Percentiles rank a stretch among this genome's conserved stretches.
Evolutionary conservation across 2,888 invertebrate genomes (phyloP).

Genomic region (Petrophora chlorosata): DNA sequence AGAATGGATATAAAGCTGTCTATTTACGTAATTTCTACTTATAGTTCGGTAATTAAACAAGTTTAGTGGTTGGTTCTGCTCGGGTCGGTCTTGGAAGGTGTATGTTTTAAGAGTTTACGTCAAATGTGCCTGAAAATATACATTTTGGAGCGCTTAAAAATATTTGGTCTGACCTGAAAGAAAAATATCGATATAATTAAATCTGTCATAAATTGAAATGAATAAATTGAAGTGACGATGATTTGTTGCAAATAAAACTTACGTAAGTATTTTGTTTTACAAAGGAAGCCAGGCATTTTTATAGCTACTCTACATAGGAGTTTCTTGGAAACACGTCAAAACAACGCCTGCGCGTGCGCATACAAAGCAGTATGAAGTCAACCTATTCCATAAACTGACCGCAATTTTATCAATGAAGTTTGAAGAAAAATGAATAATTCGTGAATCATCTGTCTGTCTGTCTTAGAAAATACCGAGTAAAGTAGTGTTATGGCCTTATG

Average conservation of each 20-base stretch:
- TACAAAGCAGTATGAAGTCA: conserved; percentile 11
- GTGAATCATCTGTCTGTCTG: conserved; percentile 36
- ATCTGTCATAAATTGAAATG: too few species aligned
- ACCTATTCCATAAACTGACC: conserved; percentile 4
- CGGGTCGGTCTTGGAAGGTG: conserved; percentile 28
- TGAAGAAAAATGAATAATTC: conserved; percentile 37
- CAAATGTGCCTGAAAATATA: conserved; percentile 24
- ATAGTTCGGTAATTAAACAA: conserved; percentile 52
- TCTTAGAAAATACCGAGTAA: conserved; percentile 9
- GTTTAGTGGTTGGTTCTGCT: conserved; percentile 37
- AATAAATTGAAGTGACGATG: too few species aligned
- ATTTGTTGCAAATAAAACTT: too few species aligned
- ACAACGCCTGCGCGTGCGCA: conserved; percentile 6
- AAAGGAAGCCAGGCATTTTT: too few species aligned
- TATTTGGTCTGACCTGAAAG: conserved; percentile 15
- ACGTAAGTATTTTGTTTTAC: too few species aligned
- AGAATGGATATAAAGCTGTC: conserved; percentile 47
- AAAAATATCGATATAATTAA: too few species aligned
- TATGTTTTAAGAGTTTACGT: conserved; percentile 29
- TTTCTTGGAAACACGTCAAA: neutral
- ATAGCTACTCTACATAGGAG: neutral
- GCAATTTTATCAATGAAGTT: conserved; percentile 39
- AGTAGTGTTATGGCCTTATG: too few species aligned
- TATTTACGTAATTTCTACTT: conserved; percentile 50
- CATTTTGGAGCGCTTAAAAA: conserved; percentile 17